Evolutionary conservation across 2,113 vertebrate species (phyloP).

Genomic region (Carassius carassius): DNA sequence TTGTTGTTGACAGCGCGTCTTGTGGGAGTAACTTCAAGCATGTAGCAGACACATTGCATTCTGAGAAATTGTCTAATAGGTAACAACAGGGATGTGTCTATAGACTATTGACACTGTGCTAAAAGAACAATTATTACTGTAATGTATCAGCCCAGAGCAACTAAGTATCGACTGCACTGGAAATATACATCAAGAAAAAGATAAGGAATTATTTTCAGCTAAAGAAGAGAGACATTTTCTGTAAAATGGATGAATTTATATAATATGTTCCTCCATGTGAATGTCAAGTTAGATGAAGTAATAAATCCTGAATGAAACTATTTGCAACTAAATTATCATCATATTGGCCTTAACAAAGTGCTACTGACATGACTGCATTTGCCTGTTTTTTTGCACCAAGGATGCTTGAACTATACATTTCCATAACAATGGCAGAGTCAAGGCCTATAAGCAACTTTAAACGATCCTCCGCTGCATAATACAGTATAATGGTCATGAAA

Average conservation of each 20-base stretch:
- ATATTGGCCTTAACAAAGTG: background rate
- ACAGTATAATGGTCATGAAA: slow-evolving; percentile 34
- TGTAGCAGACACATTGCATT: background rate
- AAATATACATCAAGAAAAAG: background rate
- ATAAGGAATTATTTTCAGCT: background rate
- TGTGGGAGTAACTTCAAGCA: background rate
- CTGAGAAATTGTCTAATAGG: slow-evolving; percentile 37
- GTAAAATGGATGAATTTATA: background rate
- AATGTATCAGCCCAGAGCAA: background rate
- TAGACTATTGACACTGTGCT: background rate
- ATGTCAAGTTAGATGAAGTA: slow-evolving; percentile 37
- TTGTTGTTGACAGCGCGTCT: background rate
- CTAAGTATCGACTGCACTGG: background rate
- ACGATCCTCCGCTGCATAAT: background rate
- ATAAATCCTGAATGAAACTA: slow-evolving; percentile 32
- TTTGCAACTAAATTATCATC: slow-evolving; percentile 30
- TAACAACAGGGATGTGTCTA: background rate
- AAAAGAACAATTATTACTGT: background rate
- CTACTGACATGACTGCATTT: slow-evolving; percentile 10
- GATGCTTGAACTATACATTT: slow-evolving; percentile 41
- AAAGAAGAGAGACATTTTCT: background rate
- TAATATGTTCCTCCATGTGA: background rate
- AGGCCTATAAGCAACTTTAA: slow-evolving; percentile 30
- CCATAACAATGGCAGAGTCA: slow-evolving; percentile 38
- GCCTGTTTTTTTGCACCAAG: slow-evolving; percentile 22